Conservation (phyloP, 2,888 invertebrate genomes). For the Octonoba sinensis region DNA sequence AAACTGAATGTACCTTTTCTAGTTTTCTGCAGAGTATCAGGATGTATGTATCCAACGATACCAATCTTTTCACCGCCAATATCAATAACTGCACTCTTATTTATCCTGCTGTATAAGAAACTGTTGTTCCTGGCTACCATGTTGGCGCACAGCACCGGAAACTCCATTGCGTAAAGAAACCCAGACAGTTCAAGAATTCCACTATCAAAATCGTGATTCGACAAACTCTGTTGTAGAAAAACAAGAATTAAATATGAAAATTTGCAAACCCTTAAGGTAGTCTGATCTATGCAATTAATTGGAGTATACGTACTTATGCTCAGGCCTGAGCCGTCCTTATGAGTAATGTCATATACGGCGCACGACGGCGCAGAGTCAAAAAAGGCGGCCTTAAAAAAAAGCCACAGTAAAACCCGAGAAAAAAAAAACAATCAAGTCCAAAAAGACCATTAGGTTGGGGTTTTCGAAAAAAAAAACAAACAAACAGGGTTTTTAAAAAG, state of each 20-base stretch:
- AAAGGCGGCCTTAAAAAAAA: too few relatives aligned
- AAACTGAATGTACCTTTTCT: conserved; percentile 15
- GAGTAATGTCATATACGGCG: too few relatives aligned
- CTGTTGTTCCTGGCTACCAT: conserved; percentile 17
- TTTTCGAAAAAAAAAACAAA: too few relatives aligned
- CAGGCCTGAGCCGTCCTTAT: neutral
- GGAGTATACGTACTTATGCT: too few relatives aligned
- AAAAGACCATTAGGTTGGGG: too few relatives aligned
- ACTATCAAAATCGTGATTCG: conserved; percentile 32
- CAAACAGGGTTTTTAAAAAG: too few relatives aligned
- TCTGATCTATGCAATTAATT: too few relatives aligned
- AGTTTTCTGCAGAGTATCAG: conserved; percentile 17
- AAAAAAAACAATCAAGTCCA: too few relatives aligned
- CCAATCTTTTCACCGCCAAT: conserved; percentile 29
- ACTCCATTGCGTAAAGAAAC: conserved; percentile 27
- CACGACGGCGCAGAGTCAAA: too few relatives aligned
- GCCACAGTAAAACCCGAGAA: too few relatives aligned
- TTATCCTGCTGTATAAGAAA: conserved; percentile 25
- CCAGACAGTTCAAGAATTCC: conserved; percentile 26
- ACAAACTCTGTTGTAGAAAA: conserved; percentile 21
- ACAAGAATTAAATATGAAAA: neutral
- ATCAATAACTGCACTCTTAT: conserved; percentile 21
- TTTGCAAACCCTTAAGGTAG: too few relatives aligned
- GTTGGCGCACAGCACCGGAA: conserved; percentile 44
- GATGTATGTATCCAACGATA: conserved; percentile 33